Evolutionary conservation across 1,140 invertebrate species (phyloP), one percentile per base, ranked within the genome.

Genomic region (Drosophila tristis): DNA sequence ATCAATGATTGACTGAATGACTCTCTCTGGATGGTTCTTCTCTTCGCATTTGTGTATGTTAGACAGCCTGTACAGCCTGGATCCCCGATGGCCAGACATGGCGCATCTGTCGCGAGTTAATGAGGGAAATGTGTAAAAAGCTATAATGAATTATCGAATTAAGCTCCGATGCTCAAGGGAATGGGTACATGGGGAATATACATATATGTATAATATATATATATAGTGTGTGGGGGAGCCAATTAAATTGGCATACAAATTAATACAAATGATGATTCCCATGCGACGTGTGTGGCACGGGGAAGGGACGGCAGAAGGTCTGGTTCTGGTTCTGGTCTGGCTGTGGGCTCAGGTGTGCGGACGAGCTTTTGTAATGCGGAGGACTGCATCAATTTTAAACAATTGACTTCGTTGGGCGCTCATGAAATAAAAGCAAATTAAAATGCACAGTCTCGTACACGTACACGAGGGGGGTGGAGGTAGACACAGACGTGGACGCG

Each of bases 181-280:
- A 3, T 11, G 31, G 29, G 31, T 35, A 1, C 9, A 4, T 9
- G 31, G 31, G 9, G 31, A 3, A 35, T 11, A 4, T 11, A 8
- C 20, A 20, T 20, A 20, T 20, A 20, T 20, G 2, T 20, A 20
- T 20, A 20, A 1, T 20, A 20, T 20, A 20, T 16, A 16, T 20
- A 1, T 20, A 20, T 20, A 20, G 20, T 2, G 20, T 31, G 9
- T 35, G 31, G 31, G 79, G 54, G 74, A 80, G 81, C 81, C 81
- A 85, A 85, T 85, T 85, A 85, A 85, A 86, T 77, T 78, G 81
- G 74, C 74, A 86, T 85, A 85, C 80, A 85, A 85, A 85, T 85
- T 85, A 85, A 85, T 85, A 85, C 81, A 85, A 85, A 85, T 85
- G 81, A 75, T 58, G 78, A 66, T 54, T 74, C 70, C 74, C 79